phyloP scores from a whole-genome alignment of 2,888 invertebrate species.

The Craniophora ligustri region DNA sequence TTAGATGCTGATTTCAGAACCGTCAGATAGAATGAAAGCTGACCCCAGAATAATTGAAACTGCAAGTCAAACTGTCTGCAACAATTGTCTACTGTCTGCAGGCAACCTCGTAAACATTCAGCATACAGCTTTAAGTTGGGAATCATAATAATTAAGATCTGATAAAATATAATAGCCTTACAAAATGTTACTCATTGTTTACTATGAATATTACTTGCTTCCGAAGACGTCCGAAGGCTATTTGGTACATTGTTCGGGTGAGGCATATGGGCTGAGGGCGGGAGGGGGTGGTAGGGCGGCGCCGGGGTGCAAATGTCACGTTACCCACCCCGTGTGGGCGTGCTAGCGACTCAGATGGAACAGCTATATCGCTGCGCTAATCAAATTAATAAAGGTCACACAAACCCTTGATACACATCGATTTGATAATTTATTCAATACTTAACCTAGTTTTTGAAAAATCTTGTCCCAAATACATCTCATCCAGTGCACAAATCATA shows the following conservation, averaged over 20 bases:
- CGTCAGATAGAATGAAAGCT: too few species aligned
- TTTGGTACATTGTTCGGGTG: conserved; percentile 57
- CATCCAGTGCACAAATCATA: background rate
- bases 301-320: conserved; percentile 71
- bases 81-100: too few species aligned
- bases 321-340: conserved; percentile 68
- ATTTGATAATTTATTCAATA: conserved; percentile 28
- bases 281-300: conserved; percentile 37
- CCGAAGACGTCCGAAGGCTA: conserved; percentile 51
- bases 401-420: conserved; percentile 53
- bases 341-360: conserved; percentile 55
- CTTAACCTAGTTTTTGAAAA: conserved; percentile 1
- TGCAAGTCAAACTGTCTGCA: too few species aligned
- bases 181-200: conserved; percentile 54
- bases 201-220: conserved; percentile 53
- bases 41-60: too few species aligned
- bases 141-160: conserved; percentile 1
- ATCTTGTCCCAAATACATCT: background rate
- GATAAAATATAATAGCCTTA: conserved; percentile 3
- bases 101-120: background rate
- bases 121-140: conserved; percentile 1
- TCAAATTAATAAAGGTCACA: conserved; percentile 69
- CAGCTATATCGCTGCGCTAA: conserved; percentile 62
- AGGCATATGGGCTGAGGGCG: conserved; percentile 62
- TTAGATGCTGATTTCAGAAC: too few species aligned